Evolutionary conservation across 2,113 vertebrate genomes (phyloP).

Genomic region (Blennius ocellaris): DNA sequence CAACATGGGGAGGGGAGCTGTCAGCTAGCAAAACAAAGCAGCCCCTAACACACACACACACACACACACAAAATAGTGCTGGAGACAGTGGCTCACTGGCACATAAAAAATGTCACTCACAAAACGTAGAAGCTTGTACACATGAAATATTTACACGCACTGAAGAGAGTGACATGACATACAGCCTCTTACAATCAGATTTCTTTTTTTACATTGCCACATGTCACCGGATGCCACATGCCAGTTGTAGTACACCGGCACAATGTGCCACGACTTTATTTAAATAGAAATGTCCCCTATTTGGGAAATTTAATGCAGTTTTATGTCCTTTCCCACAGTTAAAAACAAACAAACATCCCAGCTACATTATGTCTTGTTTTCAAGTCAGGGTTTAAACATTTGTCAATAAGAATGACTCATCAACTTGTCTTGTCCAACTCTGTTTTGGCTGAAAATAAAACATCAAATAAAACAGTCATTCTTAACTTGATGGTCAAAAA

Average conservation of each 20-base stretch:
- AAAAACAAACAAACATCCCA: no score
- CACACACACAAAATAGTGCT: slow-evolving; percentile 1
- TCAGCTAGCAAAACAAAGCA: slow-evolving; percentile 83
- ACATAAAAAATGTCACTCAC: slow-evolving; percentile 67
- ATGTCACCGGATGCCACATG: slow-evolving; percentile 4
- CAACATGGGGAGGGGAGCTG: slow-evolving; percentile 81
- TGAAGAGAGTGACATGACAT: slow-evolving; percentile 32
- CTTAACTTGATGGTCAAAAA: no score
- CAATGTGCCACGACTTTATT: background rate
- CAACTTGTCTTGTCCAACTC: no score
- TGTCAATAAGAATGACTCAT: no score
- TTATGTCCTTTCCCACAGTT: no score
- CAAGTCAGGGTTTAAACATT: no score
- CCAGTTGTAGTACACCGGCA: background rate
- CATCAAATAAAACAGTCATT: no score
- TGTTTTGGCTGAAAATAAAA: no score
- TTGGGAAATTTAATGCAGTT: no score
- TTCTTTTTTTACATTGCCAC: background rate
- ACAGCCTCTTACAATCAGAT: slow-evolving; percentile 75
- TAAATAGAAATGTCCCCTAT: background rate
- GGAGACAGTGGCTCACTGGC: slow-evolving; percentile 34
- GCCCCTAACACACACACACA: slow-evolving; percentile 56
- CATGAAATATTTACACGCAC: slow-evolving; percentile 64
- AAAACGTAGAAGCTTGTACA: slow-evolving; percentile 46
- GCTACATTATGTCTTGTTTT: no score